These are phyloP conservation scores for Cyclina sinensis DNA, from an alignment of 1,140 invertebrate genomes.

Conservation along the genomic window DNA sequence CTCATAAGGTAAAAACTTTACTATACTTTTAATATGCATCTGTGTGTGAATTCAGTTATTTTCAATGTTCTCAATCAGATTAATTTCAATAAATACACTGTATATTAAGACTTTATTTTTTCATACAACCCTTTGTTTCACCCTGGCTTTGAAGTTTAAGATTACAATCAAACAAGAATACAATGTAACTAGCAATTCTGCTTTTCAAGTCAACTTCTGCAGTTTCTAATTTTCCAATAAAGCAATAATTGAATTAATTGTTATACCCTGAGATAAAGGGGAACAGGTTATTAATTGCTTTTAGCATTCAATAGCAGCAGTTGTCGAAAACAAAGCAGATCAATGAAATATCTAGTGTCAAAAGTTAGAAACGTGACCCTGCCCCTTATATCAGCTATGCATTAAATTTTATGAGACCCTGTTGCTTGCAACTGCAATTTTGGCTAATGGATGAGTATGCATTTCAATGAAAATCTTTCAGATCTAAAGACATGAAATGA, in stretches of 20 bases:
- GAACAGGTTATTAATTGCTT: slow-evolving; percentile 13
- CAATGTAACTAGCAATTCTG: background rate
- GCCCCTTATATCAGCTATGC: too few relatives aligned
- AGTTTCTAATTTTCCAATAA: background rate
- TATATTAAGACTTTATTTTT: too few relatives aligned
- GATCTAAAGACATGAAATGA: too few relatives aligned
- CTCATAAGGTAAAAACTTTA: too few relatives aligned
- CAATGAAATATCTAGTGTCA: background rate
- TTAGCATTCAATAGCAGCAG: background rate
- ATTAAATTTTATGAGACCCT: too few relatives aligned
- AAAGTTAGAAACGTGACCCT: background rate
- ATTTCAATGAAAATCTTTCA: too few relatives aligned
- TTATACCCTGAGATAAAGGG: background rate
- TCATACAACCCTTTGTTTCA: background rate
- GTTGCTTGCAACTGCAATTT: too few relatives aligned
- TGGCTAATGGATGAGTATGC: too few relatives aligned
- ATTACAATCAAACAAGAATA: background rate
- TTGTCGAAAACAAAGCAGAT: slow-evolving; percentile 2
- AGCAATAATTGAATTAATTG: background rate
- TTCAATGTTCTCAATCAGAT: too few relatives aligned
- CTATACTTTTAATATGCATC: too few relatives aligned
- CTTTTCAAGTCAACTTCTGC: background rate
- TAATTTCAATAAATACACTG: too few relatives aligned
- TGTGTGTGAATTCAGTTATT: too few relatives aligned
- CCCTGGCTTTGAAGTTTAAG: background rate